Percentiles rank a stretch among this genome's conserved stretches.
Conservation (phyloP, 2,113 vertebrate species). For the Grammomys dolichurus region DNA sequence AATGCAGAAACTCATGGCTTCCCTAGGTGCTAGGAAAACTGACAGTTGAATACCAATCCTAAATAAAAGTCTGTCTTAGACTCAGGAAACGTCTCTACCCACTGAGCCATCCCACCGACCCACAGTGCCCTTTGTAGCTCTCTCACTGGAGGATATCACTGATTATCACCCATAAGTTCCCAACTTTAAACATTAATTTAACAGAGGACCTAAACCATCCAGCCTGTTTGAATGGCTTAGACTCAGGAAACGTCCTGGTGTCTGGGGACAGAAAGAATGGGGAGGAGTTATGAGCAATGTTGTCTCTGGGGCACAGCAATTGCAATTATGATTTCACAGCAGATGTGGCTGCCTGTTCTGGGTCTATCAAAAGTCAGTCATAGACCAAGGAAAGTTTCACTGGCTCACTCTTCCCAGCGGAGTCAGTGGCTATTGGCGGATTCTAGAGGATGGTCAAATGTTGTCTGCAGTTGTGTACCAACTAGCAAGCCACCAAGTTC, state of each 20-base stretch:
- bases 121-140: neutral
- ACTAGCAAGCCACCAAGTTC: neutral
- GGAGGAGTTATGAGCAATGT: neutral
- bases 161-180: neutral
- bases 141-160: neutral
- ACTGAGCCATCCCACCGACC: neutral
- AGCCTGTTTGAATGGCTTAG: neutral
- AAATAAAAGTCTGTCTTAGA: neutral
- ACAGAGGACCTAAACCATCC: neutral
- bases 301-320: neutral
- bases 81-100: neutral
- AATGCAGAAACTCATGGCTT: neutral
- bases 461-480: neutral
- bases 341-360: neutral
- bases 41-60: neutral
- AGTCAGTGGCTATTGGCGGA: neutral
- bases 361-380: neutral
- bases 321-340: neutral
- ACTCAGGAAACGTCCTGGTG: neutral
- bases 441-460: neutral
- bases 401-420: neutral
- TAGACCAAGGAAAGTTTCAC: neutral
- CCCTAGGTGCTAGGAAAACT: neutral
- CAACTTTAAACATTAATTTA: neutral
- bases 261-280: neutral